These are phyloP conservation scores for Mus spicilegus DNA, from an alignment of 2,113 vertebrate species.

Conservation along the genomic window DNA sequence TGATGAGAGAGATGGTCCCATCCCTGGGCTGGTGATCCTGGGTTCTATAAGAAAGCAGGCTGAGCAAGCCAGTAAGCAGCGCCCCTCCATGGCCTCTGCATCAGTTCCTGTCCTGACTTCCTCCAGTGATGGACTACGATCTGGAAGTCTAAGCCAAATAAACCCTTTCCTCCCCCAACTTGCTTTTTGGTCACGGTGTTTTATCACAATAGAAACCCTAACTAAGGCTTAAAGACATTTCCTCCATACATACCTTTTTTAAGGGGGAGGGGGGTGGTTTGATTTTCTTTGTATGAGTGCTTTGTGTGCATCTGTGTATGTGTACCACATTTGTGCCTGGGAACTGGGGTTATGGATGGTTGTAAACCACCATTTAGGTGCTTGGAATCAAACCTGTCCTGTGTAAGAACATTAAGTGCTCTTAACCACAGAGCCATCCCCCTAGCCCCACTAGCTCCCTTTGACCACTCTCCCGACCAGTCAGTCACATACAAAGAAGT, in stretches of 20 bases:
- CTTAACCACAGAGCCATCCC: not conserved
- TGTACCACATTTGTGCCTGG: not conserved
- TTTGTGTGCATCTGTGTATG: not conserved
- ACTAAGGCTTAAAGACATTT: not conserved
- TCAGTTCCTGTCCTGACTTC: not conserved
- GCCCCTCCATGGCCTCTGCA: not conserved
- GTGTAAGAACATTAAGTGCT: not conserved
- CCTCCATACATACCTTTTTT: not conserved
- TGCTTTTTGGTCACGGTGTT: not conserved
- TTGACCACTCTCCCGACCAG: not conserved
- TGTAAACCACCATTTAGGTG: not conserved
- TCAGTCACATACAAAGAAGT: not conserved
- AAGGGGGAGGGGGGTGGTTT: not conserved
- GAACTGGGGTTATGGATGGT: not conserved
- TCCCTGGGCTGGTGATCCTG: not conserved
- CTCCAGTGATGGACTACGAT: not conserved
- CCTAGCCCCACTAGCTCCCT: not conserved
- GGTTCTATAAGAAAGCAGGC: not conserved
- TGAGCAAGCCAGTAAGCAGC: not conserved
- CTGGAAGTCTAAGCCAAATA: not conserved
- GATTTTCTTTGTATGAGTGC: not conserved
- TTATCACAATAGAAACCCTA: not conserved
- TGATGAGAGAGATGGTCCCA: not conserved
- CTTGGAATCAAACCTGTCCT: not conserved
- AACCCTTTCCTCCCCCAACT: not conserved